Evolutionary conservation across 2,888 invertebrate genomes (phyloP), one percentile per base, ranked within the genome.

Genomic region (Aspidiotus destructor): DNA sequence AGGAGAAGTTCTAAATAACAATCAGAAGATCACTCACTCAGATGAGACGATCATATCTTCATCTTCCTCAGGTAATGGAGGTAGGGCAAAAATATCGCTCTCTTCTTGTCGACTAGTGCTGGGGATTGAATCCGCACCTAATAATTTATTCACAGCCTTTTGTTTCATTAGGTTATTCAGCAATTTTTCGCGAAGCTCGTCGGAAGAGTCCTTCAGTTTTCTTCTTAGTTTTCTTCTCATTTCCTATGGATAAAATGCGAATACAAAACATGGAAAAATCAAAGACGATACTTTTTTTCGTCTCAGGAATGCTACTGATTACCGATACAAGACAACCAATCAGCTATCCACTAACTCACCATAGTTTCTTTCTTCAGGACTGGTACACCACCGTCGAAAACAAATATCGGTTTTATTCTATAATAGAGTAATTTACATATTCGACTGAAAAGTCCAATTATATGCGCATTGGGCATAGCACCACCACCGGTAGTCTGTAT

Each of bases 341-440:
- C 28, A 28, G 28, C 28, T 28, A 28, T 28, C 5, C 28, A 28
- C 28, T 28, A 28, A 80, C 84, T 84, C 81, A 93, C 94, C 80
- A 96, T 87, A 10, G 95, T 96, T 79, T 92, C 89, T 74, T 84
- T 88, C 79, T 99, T 99, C 53, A 99, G 83, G 69, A 83, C 82
- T 15, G 99, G 98, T 62, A 92, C 91, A 55, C 88, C 89, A 40
- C 99, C 99, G 82, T 99, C 99, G 80, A 99, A 99, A 9, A 99
- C 93, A 82, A 99, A 98, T 2, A 99, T 85, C 1, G 99, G 99
- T 74, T 92, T 93, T 72, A 99, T 92, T 76, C 89, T 87, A 77
- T 92, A 98, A 78, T 90, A 95, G 54, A 99, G 81, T 62, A 99
- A 82, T 80, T 99, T 99, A 79, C 97, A 97, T 61, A 99, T 83